These are phyloP conservation scores for Pseudorhiza aurosa DNA, from an alignment of 30 jellyfish, hydroid and myxozoan genomes.

Conservation along the genomic window DNA sequence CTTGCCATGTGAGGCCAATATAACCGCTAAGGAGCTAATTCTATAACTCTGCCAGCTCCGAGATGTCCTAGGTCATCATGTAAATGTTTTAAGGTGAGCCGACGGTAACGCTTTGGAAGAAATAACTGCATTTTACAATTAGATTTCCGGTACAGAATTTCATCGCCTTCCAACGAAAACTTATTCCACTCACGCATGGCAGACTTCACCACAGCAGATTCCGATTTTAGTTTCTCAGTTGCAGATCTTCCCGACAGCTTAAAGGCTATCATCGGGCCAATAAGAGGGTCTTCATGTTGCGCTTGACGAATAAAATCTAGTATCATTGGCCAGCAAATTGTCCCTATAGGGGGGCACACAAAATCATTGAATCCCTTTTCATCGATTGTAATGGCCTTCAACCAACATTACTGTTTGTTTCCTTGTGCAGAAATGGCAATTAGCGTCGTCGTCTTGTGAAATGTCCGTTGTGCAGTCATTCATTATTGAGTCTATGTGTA, in stretches of 20 bases:
- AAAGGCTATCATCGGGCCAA: background rate
- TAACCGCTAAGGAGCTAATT: conserved; percentile 21
- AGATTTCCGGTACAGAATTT: conserved; percentile 10
- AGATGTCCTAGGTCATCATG: conserved; percentile 59
- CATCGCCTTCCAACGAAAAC: background rate
- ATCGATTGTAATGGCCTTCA: background rate
- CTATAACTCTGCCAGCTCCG: conserved; percentile 41
- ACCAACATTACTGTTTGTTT: background rate
- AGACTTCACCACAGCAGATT: conserved; percentile 6
- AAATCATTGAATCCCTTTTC: background rate
- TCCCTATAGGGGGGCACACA: background rate
- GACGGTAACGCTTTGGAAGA: conserved; percentile 12
- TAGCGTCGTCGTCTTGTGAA: background rate
- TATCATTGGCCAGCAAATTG: background rate
- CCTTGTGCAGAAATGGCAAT: background rate
- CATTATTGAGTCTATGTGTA: background rate
- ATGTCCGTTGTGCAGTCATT: background rate
- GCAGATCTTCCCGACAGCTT: background rate
- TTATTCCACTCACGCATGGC: conserved; percentile 13
- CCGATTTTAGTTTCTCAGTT: conserved; percentile 9
- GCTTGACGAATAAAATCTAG: background rate
- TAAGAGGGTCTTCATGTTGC: background rate
- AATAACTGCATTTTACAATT: conserved; percentile 14
- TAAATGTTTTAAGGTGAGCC: conserved; percentile 12
- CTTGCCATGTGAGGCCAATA: conserved; percentile 54